These are phyloP conservation scores for Cataglyphis livida DNA, from an alignment of 2,888 invertebrate genomes.

Conservation along the genomic window DNA sequence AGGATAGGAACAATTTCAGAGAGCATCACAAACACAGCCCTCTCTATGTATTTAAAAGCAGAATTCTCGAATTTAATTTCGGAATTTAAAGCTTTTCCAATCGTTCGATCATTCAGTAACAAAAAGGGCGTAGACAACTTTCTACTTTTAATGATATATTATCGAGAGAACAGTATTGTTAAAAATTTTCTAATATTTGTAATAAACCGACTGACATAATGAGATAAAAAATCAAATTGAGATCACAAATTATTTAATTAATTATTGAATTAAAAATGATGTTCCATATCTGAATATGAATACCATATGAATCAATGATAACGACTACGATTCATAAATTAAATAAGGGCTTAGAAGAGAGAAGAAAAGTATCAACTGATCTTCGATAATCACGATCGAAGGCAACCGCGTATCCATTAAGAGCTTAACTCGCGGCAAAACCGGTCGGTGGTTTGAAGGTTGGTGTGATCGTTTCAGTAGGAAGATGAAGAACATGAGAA, in stretches of 20 bases:
- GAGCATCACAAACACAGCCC: conserved; percentile 25
- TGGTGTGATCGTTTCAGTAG: conserved; percentile 41
- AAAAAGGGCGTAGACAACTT: conserved; percentile 3
- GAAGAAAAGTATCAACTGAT: conserved; percentile 48
- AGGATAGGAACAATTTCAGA: conserved; percentile 18
- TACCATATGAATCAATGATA: not conserved
- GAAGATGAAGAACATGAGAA: conserved; percentile 8
- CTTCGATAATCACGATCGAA: conserved; percentile 61
- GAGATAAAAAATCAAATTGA: not conserved
- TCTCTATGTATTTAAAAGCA: conserved; percentile 23
- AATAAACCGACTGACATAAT: not conserved
- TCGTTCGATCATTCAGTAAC: not conserved
- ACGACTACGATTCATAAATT: conserved; percentile 7
- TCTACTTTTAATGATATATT: not conserved
- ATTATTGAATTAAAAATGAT: not conserved
- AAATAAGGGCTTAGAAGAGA: conserved; percentile 14
- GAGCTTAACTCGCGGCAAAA: conserved; percentile 52
- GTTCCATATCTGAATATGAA: not conserved
- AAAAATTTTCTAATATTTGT: not conserved
- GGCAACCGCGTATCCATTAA: conserved; percentile 52
- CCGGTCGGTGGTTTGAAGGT: conserved; percentile 52
- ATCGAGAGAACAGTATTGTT: not conserved
- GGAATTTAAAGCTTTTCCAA: conserved; percentile 13
- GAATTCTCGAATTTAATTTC: conserved; percentile 38
- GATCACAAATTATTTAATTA: not conserved